Evolutionary conservation across 2,113 vertebrate species (phyloP).

Genomic region (Oreamnos americanus): DNA sequence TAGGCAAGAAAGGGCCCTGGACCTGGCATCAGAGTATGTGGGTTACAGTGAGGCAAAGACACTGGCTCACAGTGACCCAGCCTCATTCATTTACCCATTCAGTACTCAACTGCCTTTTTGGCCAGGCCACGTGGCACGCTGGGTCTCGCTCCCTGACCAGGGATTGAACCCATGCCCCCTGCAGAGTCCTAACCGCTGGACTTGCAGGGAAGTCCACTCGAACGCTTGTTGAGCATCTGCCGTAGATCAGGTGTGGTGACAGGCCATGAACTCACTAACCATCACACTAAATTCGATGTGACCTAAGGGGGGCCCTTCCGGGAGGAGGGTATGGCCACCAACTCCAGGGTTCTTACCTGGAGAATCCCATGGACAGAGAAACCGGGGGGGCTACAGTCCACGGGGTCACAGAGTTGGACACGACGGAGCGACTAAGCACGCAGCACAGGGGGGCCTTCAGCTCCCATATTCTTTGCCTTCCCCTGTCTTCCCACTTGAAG

Average conservation of each 20-base stretch:
- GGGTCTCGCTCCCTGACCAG: neutral
- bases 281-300: neutral
- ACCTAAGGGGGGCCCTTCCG: neutral
- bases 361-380: neutral
- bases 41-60: neutral
- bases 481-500: neutral
- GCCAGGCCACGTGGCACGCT: neutral
- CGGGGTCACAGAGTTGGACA: neutral
- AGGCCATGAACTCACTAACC: neutral
- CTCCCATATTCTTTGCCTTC: neutral
- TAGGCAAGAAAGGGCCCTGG: neutral
- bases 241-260: fast-evolving
- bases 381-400: neutral
- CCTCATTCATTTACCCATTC: neutral
- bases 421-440: fast-evolving
- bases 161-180: neutral
- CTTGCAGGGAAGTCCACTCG: neutral
- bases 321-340: neutral
- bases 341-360: neutral
- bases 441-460: neutral
- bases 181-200: neutral
- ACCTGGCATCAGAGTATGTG: neutral
- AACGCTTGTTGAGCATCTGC: neutral
- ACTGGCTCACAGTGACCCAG: neutral
- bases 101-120: neutral